phyloP scores from a whole-genome alignment of 2,797 vertebrate genomes.

The Nannoperca australis region DNA sequence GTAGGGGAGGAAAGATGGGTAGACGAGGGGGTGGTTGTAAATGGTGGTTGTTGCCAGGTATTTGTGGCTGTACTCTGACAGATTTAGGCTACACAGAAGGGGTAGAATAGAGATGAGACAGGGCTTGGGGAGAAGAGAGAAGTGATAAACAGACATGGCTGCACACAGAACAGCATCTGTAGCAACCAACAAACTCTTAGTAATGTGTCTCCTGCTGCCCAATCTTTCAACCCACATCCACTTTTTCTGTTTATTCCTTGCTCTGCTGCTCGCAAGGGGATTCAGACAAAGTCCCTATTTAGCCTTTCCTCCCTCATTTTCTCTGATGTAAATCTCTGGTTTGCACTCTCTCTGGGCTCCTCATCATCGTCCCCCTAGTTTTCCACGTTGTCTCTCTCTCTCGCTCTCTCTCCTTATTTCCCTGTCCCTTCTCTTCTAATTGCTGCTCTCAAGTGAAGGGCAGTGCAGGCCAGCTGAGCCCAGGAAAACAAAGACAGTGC shows the following conservation, averaged over 20 bases:
- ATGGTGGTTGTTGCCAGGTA: conserved; percentile 59
- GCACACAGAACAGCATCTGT: conserved; percentile 62
- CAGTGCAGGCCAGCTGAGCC: conserved; percentile 69
- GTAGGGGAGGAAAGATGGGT: conserved; percentile 29
- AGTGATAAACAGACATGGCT: conserved; percentile 67
- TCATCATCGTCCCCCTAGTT: conserved; percentile 43
- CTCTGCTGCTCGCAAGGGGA: conserved; percentile 44
- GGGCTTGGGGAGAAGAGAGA: conserved; percentile 45
- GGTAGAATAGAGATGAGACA: conserved; percentile 68
- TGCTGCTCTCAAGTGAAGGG: conserved; percentile 75
- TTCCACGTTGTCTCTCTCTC: conserved; percentile 16
- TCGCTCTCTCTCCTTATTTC: conserved; percentile 17
- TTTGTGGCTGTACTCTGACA: conserved; percentile 73
- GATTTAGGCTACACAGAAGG: conserved; percentile 78
- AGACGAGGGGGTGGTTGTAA: conserved; percentile 51
- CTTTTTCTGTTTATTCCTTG: conserved; percentile 54
- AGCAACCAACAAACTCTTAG: conserved; percentile 49
- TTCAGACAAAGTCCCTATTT: conserved; percentile 64
- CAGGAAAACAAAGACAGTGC: conserved; percentile 62
- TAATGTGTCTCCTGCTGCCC: conserved; percentile 68
- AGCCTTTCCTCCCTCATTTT: conserved; percentile 64
- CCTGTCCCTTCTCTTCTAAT: conserved; percentile 51
- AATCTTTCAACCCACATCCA: conserved; percentile 66
- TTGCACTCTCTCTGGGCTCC: conserved; percentile 49
- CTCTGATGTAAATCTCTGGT: conserved; percentile 64